A percentile compares a stretch with the other conserved stretches of the same genome.
Conservation (phyloP, 2,797 vertebrate genomes). For the Hoplostethus mediterraneus region DNA sequence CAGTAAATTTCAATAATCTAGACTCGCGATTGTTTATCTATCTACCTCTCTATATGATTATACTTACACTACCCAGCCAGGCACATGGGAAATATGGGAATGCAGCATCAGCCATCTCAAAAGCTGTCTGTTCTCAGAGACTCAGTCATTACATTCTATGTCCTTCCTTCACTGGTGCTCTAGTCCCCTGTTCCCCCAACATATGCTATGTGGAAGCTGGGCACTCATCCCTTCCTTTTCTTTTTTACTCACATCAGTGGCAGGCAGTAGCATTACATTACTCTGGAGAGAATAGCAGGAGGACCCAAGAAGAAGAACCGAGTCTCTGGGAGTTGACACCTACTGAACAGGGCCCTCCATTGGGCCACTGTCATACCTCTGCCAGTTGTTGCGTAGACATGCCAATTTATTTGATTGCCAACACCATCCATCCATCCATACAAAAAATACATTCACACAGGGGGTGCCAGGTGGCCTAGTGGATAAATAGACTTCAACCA, state of each 20-base stretch:
- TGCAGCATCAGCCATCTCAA: conserved; percentile 44
- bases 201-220: conserved; percentile 72
- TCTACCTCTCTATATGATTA: conserved; percentile 51
- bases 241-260: conserved; percentile 43
- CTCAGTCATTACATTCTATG: conserved; percentile 74
- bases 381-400: conserved; percentile 25
- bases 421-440: conserved; percentile 24
- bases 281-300: conserved; percentile 46
- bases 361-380: conserved; percentile 35
- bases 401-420: conserved; percentile 43
- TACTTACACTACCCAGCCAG: conserved; percentile 38
- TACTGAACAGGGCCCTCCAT: conserved; percentile 22
- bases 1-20: neutral
- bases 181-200: conserved; percentile 70
- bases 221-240: conserved; percentile 59
- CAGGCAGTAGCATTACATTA: conserved; percentile 43
- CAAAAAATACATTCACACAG: neutral
- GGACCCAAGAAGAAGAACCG: conserved; percentile 27
- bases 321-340: conserved; percentile 47
- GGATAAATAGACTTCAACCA: conserved; percentile 6
- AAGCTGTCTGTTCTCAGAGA: conserved; percentile 58
- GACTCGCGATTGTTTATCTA: conserved; percentile 23
- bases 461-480: neutral
- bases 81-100: conserved; percentile 71
- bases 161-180: conserved; percentile 66